Conservation (phyloP, 2,888 invertebrate species). For the Phorcus lineatus region DNA sequence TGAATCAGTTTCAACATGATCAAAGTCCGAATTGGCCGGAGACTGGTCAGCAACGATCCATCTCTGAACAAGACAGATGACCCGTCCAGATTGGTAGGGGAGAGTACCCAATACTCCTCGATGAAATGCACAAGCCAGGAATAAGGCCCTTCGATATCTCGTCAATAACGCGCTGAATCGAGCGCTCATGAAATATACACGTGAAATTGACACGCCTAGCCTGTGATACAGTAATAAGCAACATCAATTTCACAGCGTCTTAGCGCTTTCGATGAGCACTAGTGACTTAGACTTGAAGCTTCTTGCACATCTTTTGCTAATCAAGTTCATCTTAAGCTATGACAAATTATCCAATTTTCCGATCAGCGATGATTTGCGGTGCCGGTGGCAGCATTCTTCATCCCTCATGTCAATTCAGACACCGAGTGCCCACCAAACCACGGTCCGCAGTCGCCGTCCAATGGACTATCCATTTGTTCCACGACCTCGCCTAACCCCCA, state of each 20-base stretch:
- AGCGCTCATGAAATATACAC: conserved; percentile 17
- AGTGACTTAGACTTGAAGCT: not conserved
- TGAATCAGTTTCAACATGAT: not conserved
- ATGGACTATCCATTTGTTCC: not conserved
- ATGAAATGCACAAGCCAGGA: conserved; percentile 1
- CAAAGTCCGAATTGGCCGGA: conserved; percentile 23
- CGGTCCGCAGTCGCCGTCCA: not conserved
- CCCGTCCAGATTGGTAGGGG: not conserved
- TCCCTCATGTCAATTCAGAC: not conserved
- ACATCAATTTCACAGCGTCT: not conserved
- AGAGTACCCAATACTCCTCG: not conserved
- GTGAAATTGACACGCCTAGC: not conserved
- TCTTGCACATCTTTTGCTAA: conserved; percentile 11
- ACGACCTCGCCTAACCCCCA: not conserved
- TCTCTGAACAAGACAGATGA: conserved; percentile 17
- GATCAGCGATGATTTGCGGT: conserved; percentile 25
- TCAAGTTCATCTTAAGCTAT: conserved; percentile 23
- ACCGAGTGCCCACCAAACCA: not conserved
- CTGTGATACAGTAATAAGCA: conserved; percentile 8
- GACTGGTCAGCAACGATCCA: conserved; percentile 15
- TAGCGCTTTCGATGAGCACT: not conserved
- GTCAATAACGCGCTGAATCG: not conserved
- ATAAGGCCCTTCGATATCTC: conserved; percentile 2
- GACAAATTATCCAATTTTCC: conserved; percentile 30
- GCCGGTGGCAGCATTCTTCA: not conserved